These are phyloP conservation scores for Pseudomyrmex concolor DNA, from an alignment of 1,140 invertebrate species.

Conservation along the genomic window DNA sequence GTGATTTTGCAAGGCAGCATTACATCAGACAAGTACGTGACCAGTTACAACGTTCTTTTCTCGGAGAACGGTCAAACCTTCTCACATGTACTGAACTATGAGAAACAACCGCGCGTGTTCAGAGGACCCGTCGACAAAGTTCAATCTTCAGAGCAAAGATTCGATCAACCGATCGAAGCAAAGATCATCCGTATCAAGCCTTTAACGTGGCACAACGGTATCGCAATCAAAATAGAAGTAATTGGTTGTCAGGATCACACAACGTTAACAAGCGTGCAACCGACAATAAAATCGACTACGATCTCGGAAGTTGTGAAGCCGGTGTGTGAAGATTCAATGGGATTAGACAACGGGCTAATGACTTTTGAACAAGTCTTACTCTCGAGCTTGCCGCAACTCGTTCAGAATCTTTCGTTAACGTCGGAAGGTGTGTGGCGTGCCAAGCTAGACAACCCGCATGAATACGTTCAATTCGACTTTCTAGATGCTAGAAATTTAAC, in stretches of 20 bases:
- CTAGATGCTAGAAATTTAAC: constrained; percentile 90
- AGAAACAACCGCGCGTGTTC: constrained; percentile 87
- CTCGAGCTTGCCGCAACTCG: constrained; percentile 82
- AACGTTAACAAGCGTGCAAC: constrained; percentile 48
- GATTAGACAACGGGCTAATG: constrained; percentile 86
- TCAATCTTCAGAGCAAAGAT: constrained; percentile 87
- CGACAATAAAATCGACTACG: not conserved
- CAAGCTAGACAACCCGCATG: constrained; percentile 75
- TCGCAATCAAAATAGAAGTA: constrained; percentile 90
- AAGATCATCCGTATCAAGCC: constrained; percentile 90
- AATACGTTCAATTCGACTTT: constrained; percentile 90
- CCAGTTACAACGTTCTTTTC: constrained; percentile 90
- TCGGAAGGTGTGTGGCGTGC: constrained; percentile 73
- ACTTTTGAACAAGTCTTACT: constrained; percentile 86
- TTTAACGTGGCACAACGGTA: constrained; percentile 90
- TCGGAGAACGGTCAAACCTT: constrained; percentile 88
- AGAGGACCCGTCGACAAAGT: constrained; percentile 89
- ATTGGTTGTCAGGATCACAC: constrained; percentile 88
- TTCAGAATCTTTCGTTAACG: constrained; percentile 71
- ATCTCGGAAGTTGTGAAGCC: constrained; percentile 36
- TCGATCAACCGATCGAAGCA: constrained; percentile 90
- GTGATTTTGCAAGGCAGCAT: constrained; percentile 89
- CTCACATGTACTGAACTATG: constrained; percentile 84
- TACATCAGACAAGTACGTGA: constrained; percentile 89
- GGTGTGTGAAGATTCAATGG: constrained; percentile 88